Percentiles rank a stretch among this genome's conserved stretches.
phyloP scores from a whole-genome alignment of 1,140 invertebrate species.

The Drosophila tani region DNA sequence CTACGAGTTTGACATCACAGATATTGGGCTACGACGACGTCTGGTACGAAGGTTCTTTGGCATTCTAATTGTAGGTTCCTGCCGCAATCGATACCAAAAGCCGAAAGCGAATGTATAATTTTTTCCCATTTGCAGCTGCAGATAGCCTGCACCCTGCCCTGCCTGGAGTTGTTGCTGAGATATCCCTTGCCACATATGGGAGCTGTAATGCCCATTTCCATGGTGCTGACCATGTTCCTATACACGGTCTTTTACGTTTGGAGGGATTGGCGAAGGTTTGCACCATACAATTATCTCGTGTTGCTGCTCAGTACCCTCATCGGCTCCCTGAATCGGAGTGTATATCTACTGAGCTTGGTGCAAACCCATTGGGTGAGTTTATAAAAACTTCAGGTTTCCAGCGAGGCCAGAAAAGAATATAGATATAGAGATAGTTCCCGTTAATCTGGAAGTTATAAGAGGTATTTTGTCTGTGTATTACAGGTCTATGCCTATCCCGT shows the following conservation, averaged over 20 bases:
- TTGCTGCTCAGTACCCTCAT: constrained; percentile 92
- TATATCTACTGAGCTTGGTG: constrained; percentile 72
- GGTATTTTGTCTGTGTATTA: neutral
- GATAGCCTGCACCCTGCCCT: constrained; percentile 31
- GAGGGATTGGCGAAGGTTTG: constrained; percentile 90
- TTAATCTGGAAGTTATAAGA: no score
- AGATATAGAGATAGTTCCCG: no score
- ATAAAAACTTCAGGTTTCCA: no score
- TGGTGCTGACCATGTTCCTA: neutral
- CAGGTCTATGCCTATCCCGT: constrained; percentile 58
- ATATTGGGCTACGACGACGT: constrained; percentile 29
- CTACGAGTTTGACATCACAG: constrained; percentile 48
- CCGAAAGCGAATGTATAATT: neutral
- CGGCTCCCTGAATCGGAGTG: constrained; percentile 60
- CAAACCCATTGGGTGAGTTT: constrained; percentile 57
- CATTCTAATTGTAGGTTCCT: constrained; percentile 50
- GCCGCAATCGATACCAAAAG: neutral
- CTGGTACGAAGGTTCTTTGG: constrained; percentile 54
- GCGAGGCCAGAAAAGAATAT: no score
- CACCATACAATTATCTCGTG: constrained; percentile 95
- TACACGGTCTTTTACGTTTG: constrained; percentile 59
- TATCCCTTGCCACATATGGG: constrained; percentile 90
- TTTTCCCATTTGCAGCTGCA: constrained; percentile 37
- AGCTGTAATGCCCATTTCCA: constrained; percentile 88
- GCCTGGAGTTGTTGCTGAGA: constrained; percentile 88